Base-by-base conservation (phyloP, 2,888 invertebrate genomes). In the Eupithecia subfuscata region DNA sequence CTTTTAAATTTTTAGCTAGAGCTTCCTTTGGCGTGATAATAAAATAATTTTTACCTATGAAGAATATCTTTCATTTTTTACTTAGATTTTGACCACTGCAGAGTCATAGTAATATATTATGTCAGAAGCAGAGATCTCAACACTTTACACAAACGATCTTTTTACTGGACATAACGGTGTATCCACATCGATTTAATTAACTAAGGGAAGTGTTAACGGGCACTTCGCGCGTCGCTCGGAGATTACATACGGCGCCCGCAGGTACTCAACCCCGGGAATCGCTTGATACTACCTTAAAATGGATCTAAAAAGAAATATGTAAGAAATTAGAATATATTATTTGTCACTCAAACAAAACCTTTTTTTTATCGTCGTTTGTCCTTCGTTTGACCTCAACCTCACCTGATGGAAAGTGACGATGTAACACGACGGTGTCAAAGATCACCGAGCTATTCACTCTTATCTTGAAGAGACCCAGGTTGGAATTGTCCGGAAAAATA, bases 121-220 rank as follows among this genome's bases (percentile, higher is more conserved):
- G 22, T n/a, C 65, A 37, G n/a, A 16, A 65, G 22, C 65, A n/a
- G 65, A 40, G 37, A 40, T 68, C 6, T 22, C 12, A 40, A 14
- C 64, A 71, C 78, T 73, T 72, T 72, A 70, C 70, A 64, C 56
- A 67, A 71, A 69, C 69, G 72, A 67, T 69, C 60, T 60, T 74
- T 70, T 52, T n/a, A 73, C 65, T 63, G 71, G 74, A 75, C 77
- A 40, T 74, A 25, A 72, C 34, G 64, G 69, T 64, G 71, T 74
- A 75, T 76, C 69, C 64, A 79, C 75, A 77, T 80, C 78, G 79
- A 83, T 82, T 81, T 83, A 83, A 84, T 83, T 82, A 85, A 77
- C 76, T 56, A 72, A 75, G 82, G 80, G 76, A 79, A 77, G 80
- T 79, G 80, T 72, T 82, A 83, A 84, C 79, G 79, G 79, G 48